These are phyloP conservation scores for Bufo gargarizans DNA, from an alignment of 2,113 vertebrate genomes.

Conservation along the genomic window DNA sequence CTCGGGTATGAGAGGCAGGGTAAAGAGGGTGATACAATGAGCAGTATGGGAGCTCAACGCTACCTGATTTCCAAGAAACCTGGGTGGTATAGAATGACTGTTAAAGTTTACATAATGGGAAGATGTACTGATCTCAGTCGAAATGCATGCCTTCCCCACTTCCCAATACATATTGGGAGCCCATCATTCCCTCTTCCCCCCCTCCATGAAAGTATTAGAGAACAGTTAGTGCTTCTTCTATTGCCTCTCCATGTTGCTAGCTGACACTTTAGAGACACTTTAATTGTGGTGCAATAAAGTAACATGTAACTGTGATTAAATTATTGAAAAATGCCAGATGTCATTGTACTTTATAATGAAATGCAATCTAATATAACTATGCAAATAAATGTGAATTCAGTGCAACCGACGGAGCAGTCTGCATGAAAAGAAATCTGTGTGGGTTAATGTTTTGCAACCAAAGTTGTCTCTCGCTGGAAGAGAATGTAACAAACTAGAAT, in stretches of 20 bases:
- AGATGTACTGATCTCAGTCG: background rate
- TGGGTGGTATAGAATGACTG: conserved; percentile 21
- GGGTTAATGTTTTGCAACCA: background rate
- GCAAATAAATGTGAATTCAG: conserved; percentile 27
- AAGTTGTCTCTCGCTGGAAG: background rate
- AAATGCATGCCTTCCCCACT: background rate
- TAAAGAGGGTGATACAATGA: conserved; percentile 30
- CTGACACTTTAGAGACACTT: conserved; percentile 15
- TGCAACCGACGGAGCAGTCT: conserved; percentile 18
- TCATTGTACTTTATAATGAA: conserved; percentile 14
- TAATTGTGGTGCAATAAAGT: conserved; percentile 47
- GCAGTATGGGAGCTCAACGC: conserved; percentile 21
- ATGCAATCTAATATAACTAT: conserved; percentile 29
- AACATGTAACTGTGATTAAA: conserved; percentile 27
- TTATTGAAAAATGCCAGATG: conserved; percentile 14
- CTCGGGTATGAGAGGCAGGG: conserved; percentile 76
- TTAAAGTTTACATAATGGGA: conserved; percentile 12
- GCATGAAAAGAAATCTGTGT: background rate
- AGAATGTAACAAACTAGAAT: background rate
- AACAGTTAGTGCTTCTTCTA: conserved; percentile 5
- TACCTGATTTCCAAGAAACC: conserved; percentile 21
- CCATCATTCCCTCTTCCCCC: background rate
- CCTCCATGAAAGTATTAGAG: background rate
- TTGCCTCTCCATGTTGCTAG: conserved; percentile 15
- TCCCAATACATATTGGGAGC: background rate